Conservation (phyloP, 2,113 vertebrate genomes). For the Salvator merianae region DNA sequence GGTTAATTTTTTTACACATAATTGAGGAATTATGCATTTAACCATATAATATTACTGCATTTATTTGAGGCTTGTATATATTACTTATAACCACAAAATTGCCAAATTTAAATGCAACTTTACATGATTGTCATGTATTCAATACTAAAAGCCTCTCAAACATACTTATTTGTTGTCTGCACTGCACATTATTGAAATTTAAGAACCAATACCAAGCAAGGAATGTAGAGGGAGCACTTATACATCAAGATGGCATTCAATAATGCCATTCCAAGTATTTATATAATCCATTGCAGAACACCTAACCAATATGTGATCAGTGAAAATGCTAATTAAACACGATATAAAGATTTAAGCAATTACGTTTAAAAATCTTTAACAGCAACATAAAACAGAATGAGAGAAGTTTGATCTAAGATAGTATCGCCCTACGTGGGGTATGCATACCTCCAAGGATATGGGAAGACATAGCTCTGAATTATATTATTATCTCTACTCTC, state of each 20-base stretch:
- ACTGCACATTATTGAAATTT: not conserved
- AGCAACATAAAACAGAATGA: slow-evolving; percentile 54
- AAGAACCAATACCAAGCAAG: slow-evolving; percentile 16
- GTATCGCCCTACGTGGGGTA: too few species aligned
- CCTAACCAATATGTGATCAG: slow-evolving; percentile 46
- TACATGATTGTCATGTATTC: not conserved
- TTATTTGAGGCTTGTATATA: too few species aligned
- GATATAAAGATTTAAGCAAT: slow-evolving; percentile 48
- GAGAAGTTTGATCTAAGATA: slow-evolving; percentile 46
- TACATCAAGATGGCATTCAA: slow-evolving; percentile 46
- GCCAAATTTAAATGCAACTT: not conserved
- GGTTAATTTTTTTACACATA: not conserved
- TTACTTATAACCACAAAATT: not conserved
- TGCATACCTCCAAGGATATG: too few species aligned
- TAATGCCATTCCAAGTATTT: slow-evolving; percentile 10
- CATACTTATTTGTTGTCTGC: not conserved
- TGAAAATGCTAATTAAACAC: slow-evolving; percentile 51
- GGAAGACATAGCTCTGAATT: too few species aligned
- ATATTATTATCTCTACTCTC: too few species aligned
- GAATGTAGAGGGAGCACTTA: slow-evolving; percentile 43
- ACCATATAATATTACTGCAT: too few species aligned
- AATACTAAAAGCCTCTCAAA: not conserved
- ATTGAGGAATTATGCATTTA: too few species aligned
- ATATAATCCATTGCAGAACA: slow-evolving; percentile 2
- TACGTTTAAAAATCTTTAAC: slow-evolving; percentile 53